These are phyloP conservation scores for Gouania willdenowi DNA, from an alignment of 2,797 vertebrate genomes.

Conservation along the genomic window DNA sequence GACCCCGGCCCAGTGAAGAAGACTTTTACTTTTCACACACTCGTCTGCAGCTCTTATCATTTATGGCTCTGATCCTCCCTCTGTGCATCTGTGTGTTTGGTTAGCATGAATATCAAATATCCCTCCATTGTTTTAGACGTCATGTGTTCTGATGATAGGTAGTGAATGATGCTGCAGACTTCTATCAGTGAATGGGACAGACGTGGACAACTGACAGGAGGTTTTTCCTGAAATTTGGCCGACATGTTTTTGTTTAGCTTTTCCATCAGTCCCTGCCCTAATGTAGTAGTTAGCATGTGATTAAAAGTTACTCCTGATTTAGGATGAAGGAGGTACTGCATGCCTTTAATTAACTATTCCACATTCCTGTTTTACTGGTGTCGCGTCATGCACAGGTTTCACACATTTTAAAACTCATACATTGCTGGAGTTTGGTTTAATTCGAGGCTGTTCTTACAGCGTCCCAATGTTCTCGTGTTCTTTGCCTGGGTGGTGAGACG, in stretches of 20 bases:
- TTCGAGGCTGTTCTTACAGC: constrained; percentile 43
- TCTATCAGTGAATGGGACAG: too few relatives aligned
- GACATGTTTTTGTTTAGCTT: too few relatives aligned
- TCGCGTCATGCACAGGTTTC: constrained; percentile 8
- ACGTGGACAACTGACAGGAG: too few relatives aligned
- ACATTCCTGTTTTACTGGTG: constrained; percentile 38
- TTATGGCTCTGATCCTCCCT: constrained; percentile 11
- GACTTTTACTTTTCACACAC: constrained; percentile 11
- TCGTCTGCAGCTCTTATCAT: neutral
- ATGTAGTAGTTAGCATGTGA: constrained; percentile 2
- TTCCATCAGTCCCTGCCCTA: neutral
- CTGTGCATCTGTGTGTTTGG: constrained; percentile 19
- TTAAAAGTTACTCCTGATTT: neutral
- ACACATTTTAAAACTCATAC: constrained; percentile 38
- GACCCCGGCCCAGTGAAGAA: constrained; percentile 64
- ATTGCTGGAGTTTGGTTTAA: constrained; percentile 42
- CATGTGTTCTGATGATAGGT: too few relatives aligned
- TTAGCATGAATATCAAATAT: neutral
- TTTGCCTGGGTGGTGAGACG: constrained; percentile 33
- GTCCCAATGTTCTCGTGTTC: constrained; percentile 30
- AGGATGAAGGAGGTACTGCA: constrained; percentile 23
- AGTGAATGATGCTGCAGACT: too few relatives aligned
- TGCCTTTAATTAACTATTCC: constrained; percentile 38
- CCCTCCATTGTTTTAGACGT: too few relatives aligned
- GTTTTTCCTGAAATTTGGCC: too few relatives aligned